A percentile compares a stretch with the other conserved stretches of the same genome.
These are phyloP conservation scores for Empidonax traillii DNA, from an alignment of 2,113 vertebrate species.

Conservation along the genomic window DNA sequence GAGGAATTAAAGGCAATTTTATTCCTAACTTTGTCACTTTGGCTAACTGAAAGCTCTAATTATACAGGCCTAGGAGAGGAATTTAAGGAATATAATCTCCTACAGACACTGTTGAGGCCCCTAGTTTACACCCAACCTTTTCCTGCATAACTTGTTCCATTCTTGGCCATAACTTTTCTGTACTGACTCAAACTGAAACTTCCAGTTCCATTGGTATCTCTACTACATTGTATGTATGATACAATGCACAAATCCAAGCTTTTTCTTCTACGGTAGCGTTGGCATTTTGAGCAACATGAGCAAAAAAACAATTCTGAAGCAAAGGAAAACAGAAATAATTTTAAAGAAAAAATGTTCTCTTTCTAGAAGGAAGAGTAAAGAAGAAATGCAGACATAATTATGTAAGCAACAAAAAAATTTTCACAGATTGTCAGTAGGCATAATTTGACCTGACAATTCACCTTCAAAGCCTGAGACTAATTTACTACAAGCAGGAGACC, in stretches of 20 bases:
- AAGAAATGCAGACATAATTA: neutral
- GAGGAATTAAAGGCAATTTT: slow-evolving; percentile 36
- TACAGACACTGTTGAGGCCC: neutral
- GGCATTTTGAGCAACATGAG: neutral
- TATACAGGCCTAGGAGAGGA: neutral
- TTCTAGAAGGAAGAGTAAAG: neutral
- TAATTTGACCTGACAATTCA: neutral
- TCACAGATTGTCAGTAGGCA: neutral
- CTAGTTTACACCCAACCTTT: neutral
- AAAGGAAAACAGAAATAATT: neutral
- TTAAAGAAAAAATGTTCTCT: neutral
- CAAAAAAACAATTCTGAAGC: neutral
- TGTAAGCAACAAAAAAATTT: neutral
- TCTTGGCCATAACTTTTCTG: neutral
- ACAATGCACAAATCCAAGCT: neutral
- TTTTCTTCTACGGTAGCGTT: neutral
- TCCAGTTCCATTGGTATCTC: neutral
- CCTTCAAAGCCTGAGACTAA: neutral
- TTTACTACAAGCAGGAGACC: neutral
- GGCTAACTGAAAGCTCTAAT: neutral
- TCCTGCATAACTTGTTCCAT: neutral
- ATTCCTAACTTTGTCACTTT: neutral
- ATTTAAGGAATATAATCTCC: neutral
- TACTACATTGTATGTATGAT: neutral
- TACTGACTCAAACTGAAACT: neutral